A percentile compares a stretch with the other conserved stretches of the same genome.
These are phyloP conservation scores for Junco hyemalis DNA, from an alignment of 2,113 vertebrate genomes.

Conservation along the genomic window DNA sequence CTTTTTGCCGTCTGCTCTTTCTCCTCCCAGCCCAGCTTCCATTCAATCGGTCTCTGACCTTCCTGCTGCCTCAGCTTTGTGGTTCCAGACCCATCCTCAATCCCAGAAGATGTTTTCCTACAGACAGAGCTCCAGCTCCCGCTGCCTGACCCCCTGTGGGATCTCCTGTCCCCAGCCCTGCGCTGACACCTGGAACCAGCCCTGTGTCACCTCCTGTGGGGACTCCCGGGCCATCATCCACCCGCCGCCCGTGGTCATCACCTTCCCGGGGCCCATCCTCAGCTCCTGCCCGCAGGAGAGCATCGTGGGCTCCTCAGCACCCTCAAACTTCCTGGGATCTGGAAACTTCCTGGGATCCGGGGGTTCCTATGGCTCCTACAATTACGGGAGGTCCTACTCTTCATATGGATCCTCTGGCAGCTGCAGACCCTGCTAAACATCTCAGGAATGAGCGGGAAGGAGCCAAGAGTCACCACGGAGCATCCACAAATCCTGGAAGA, in stretches of 20 bases:
- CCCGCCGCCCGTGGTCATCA: not conserved
- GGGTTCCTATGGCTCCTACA: not conserved
- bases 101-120: not conserved
- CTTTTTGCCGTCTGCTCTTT: accelerated
- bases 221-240: not conserved
- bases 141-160: not conserved
- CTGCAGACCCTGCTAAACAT: not conserved
- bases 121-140: not conserved
- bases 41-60: accelerated
- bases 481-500: accelerated
- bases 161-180: not conserved
- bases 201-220: not conserved
- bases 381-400: not conserved
- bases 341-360: not conserved
- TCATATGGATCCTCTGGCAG: not conserved
- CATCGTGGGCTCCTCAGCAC: not conserved
- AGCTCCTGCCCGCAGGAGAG: constrained; percentile 47
- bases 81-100: not conserved
- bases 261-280: constrained; percentile 39
- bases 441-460: not conserved
- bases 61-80: accelerated
- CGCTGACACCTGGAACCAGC: not conserved
- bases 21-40: not conserved
- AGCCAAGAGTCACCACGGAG: accelerated
- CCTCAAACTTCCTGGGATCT: not conserved